Percentiles rank a stretch among this genome's conserved stretches.
These are phyloP conservation scores for Epizoanthus stellaris DNA, from an alignment of 92 coral and sea anemone species.

Conservation along the genomic window DNA sequence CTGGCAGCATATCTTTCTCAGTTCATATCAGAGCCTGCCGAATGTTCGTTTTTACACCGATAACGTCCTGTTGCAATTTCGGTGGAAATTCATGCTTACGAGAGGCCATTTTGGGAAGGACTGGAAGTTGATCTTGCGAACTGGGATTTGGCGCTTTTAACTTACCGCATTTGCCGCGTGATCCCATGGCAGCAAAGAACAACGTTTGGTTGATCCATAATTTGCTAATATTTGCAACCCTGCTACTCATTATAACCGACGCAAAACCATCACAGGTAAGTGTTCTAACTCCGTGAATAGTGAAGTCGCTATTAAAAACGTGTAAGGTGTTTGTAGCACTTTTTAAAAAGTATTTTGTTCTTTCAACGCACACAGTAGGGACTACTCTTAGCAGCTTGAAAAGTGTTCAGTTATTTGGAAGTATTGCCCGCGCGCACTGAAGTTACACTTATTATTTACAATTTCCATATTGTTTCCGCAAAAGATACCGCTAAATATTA, in stretches of 20 bases:
- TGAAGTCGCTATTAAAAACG: too few species aligned
- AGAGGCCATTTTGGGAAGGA: background rate
- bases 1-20: background rate
- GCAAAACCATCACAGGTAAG: slow-evolving; percentile 18
- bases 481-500: too few species aligned
- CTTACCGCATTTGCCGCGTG: slow-evolving; percentile 13
- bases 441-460: background rate
- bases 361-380: slow-evolving; percentile 9
- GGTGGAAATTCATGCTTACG: background rate
- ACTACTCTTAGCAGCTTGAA: slow-evolving; percentile 15
- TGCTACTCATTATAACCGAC: slow-evolving; percentile 2
- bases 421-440: slow-evolving; percentile 12
- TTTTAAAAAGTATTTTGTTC: slow-evolving; percentile 3
- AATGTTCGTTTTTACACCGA: slow-evolving; percentile 1
- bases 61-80: background rate
- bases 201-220: background rate
- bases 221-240: background rate
- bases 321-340: slow-evolving; percentile 15
- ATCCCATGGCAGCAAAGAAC: background rate
- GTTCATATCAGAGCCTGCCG: background rate
- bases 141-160: background rate
- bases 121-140: background rate
- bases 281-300: background rate
- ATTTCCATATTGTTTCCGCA: background rate
- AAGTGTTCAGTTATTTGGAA: background rate